These are phyloP conservation scores for Oceanodroma leucorhoa DNA, from an alignment of 2,797 vertebrate genomes.

Conservation along the genomic window DNA sequence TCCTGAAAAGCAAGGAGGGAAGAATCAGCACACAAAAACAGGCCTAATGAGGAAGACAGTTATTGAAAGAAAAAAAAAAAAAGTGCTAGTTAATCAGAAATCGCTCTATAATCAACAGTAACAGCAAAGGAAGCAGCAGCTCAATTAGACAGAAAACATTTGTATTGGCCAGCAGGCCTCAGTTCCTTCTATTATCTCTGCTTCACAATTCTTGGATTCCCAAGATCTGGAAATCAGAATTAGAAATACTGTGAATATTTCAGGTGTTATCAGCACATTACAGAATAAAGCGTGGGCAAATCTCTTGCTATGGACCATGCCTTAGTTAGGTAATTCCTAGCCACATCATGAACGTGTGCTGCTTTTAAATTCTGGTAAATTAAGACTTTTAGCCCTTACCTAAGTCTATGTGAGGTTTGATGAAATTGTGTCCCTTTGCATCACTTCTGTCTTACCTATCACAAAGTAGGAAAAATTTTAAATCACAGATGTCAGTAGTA, in stretches of 20 bases:
- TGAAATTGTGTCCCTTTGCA: background rate
- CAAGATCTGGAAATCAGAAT: background rate
- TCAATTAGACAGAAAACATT: background rate
- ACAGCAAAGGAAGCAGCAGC: background rate
- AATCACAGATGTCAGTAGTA: too few species aligned
- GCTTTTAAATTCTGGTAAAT: background rate
- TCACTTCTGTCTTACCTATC: background rate
- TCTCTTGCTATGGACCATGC: accelerated
- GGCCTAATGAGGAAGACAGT: background rate
- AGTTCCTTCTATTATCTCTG: background rate
- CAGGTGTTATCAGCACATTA: background rate
- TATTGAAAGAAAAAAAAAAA: background rate
- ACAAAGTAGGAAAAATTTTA: background rate
- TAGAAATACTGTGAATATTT: background rate
- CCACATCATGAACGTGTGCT: accelerated
- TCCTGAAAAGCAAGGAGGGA: constrained; percentile 5
- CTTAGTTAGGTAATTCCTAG: background rate
- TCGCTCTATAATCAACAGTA: background rate
- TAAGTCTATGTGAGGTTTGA: accelerated
- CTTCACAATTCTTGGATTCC: background rate
- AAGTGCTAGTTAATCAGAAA: background rate
- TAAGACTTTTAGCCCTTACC: background rate
- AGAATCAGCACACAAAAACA: background rate
- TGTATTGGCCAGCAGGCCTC: background rate
- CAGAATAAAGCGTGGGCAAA: background rate